Evolutionary conservation across 2,113 vertebrate genomes (phyloP).

Genomic region (Podilymbus podiceps): DNA sequence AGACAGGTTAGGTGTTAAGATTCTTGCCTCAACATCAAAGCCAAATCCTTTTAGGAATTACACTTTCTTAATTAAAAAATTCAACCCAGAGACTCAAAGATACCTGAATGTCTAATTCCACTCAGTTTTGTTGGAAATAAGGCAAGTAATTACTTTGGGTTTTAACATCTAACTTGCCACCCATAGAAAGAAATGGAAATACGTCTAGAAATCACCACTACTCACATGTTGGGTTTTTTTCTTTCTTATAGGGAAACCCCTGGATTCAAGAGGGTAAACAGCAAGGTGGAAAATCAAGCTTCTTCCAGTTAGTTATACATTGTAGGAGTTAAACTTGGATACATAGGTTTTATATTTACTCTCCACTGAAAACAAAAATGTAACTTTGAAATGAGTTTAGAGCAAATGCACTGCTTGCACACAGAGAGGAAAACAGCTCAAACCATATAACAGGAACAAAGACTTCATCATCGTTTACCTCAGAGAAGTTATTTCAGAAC

Average conservation of each 20-base stretch:
- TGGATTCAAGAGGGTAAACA: not conserved
- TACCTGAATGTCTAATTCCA: not conserved
- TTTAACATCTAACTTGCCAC: not conserved
- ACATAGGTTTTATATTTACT: not conserved
- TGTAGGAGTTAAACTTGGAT: not conserved
- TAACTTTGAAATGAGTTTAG: not conserved
- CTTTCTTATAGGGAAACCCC: not conserved
- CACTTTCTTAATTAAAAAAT: not conserved
- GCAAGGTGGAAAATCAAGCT: not conserved
- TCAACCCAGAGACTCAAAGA: not conserved
- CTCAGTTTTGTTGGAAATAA: not conserved
- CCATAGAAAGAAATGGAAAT: not conserved
- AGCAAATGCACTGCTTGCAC: not conserved
- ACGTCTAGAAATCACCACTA: not conserved
- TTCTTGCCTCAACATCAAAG: not conserved
- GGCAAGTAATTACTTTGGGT: not conserved
- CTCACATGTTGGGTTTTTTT: rapidly evolving
- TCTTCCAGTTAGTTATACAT: not conserved
- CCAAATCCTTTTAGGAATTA: not conserved
- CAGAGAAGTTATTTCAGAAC: not conserved
- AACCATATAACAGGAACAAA: not conserved
- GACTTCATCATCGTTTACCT: not conserved
- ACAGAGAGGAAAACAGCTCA: not conserved
- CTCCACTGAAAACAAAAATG: not conserved
- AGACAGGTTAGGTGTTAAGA: not conserved